These are phyloP conservation scores for Phalera bucephala DNA, from an alignment of 2,888 invertebrate species.

Conservation along the genomic window DNA sequence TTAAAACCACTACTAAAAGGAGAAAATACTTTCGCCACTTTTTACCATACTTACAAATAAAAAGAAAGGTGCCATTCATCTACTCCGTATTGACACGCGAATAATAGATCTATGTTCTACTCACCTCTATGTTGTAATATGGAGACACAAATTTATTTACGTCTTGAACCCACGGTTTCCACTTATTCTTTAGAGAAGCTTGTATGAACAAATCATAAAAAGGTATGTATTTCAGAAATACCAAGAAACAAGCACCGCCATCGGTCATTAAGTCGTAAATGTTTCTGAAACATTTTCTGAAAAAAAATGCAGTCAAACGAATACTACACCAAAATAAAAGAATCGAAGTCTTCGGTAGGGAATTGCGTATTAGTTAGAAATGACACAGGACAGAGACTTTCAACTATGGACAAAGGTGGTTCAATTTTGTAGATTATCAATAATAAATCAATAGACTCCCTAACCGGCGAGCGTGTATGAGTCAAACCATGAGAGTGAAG, in stretches of 20 bases:
- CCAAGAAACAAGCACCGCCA: slow-evolving; percentile 79
- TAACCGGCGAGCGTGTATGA: too few species aligned
- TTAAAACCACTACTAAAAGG: too few species aligned
- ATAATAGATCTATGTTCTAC: too few species aligned
- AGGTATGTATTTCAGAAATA: not conserved
- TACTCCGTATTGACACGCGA: too few species aligned
- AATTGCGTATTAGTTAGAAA: not conserved
- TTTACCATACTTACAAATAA: too few species aligned
- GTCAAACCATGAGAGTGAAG: too few species aligned
- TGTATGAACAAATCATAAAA: not conserved
- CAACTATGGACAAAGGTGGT: too few species aligned
- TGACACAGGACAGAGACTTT: too few species aligned
- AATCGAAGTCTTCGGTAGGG: not conserved
- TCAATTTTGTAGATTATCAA: too few species aligned
- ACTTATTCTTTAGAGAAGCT: not conserved
- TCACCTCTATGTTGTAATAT: not conserved
- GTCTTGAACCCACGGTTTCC: not conserved
- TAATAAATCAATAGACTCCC: too few species aligned
- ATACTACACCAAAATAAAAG: not conserved
- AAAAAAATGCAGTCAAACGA: slow-evolving; percentile 24
- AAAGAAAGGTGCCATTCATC: too few species aligned
- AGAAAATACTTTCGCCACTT: too few species aligned
- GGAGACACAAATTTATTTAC: not conserved
- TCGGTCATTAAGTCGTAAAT: slow-evolving; percentile 85
- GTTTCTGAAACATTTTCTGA: slow-evolving; percentile 81